phyloP scores from a whole-genome alignment of 2,888 invertebrate species.

The Conops quadrifasciatus region DNA sequence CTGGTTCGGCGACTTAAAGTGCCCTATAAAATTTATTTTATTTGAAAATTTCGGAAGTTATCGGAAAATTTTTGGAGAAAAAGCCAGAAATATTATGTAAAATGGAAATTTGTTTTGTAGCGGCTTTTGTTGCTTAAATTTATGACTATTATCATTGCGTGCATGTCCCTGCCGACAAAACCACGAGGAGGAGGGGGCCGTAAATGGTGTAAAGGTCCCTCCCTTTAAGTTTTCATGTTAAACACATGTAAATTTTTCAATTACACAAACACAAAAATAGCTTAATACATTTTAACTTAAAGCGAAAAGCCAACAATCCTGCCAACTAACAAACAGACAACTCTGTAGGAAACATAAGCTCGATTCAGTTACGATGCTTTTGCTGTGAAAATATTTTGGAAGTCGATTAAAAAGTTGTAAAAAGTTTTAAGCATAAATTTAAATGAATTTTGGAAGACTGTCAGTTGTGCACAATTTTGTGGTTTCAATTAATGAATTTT shows the following conservation, averaged over 20 bases:
- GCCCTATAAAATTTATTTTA: no score
- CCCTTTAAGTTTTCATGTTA: neutral
- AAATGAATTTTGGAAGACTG: constrained; percentile 17
- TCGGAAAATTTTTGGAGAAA: no score
- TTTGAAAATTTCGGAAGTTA: no score
- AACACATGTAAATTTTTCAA: constrained; percentile 28
- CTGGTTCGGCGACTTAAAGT: no score
- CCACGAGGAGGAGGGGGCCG: no score
- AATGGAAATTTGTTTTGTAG: no score
- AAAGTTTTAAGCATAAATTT: constrained; percentile 11
- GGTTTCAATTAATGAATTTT: constrained; percentile 27
- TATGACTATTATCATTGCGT: no score
- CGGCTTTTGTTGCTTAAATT: no score
- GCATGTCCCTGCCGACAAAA: no score
- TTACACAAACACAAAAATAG: constrained; percentile 4
- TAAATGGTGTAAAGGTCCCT: no score
- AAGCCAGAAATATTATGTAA: no score
- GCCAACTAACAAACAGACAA: neutral
- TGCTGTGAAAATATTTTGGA: constrained; percentile 18
- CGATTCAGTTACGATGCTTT: neutral
- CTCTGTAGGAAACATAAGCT: neutral
- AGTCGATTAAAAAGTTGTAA: constrained; percentile 18
- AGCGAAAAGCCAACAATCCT: neutral
- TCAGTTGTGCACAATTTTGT: constrained; percentile 19
- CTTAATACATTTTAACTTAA: neutral